Evolutionary conservation across 2,113 vertebrate species (phyloP).

Genomic region (Falco punctatus): DNA sequence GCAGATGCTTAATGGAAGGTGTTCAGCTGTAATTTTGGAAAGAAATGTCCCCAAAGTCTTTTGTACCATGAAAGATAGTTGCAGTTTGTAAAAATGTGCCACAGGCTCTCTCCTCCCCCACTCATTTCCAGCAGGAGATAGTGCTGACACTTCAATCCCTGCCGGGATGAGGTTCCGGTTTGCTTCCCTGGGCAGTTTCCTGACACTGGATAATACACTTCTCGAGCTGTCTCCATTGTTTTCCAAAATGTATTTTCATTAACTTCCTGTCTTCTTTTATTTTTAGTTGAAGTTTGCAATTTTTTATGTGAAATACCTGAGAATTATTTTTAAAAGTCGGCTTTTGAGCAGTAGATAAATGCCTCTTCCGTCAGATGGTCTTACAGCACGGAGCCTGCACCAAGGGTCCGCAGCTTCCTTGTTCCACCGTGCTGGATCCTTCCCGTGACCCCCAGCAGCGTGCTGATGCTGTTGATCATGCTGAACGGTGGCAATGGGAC

Average conservation of each 20-base stretch:
- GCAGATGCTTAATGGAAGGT: not conserved
- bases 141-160: slow-evolving; percentile 60
- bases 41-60: slow-evolving; percentile 1
- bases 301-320: slow-evolving; percentile 69
- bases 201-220: slow-evolving; percentile 64
- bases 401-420: not conserved
- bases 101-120: slow-evolving; percentile 13
- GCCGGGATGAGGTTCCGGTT: slow-evolving; percentile 52
- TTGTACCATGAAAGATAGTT: slow-evolving; percentile 2
- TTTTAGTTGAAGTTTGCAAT: slow-evolving; percentile 72
- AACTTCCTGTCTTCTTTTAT: slow-evolving; percentile 71
- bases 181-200: slow-evolving; percentile 72
- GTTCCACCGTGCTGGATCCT: not conserved
- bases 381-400: not conserved
- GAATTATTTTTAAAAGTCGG: slow-evolving; percentile 64
- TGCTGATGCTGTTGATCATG: accelerated
- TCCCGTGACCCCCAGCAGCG: not conserved
- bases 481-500: not conserved
- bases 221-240: slow-evolving; percentile 68
- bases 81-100: not conserved
- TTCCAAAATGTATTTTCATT: slow-evolving; percentile 66
- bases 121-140: slow-evolving; percentile 36
- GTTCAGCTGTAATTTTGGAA: slow-evolving; percentile 41
- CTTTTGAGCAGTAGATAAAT: slow-evolving; percentile 46
- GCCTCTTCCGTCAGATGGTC: slow-evolving; percentile 39